Evolutionary conservation across 2,113 vertebrate species (phyloP).

Genomic region (Tetrax tetrax): DNA sequence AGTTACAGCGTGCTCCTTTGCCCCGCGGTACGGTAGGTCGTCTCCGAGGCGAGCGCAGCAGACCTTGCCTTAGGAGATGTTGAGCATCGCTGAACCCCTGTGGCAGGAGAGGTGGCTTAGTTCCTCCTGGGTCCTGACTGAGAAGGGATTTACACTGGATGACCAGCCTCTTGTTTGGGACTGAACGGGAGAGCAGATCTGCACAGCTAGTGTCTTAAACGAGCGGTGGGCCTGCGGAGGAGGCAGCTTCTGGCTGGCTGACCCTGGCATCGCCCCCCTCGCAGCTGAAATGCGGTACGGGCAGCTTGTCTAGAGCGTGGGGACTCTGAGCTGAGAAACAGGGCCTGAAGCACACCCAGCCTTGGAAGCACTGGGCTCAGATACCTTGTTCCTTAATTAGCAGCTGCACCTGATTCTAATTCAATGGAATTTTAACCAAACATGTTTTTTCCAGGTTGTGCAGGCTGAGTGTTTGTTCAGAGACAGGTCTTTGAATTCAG

Average conservation of each 20-base stretch:
- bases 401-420: not conserved
- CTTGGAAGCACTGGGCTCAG: not conserved
- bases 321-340: not conserved
- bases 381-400: not conserved
- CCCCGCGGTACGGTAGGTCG: not conserved
- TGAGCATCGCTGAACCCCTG: not conserved
- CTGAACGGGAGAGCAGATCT: not conserved
- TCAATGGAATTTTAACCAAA: not conserved
- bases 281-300: accelerated
- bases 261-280: not conserved
- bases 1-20: not conserved
- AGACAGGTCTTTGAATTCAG: not conserved
- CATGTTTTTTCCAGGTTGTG: not conserved
- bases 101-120: not conserved
- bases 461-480: not conserved
- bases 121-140: not conserved
- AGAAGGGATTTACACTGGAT: not conserved
- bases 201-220: accelerated
- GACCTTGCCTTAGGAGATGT: not conserved
- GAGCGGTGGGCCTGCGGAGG: accelerated
- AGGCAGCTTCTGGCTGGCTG: not conserved
- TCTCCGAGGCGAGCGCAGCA: not conserved
- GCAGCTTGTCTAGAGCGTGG: not conserved
- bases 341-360: not conserved
- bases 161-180: not conserved